A percentile compares a stretch with the other conserved stretches of the same genome.
These are phyloP conservation scores for Notiomystis cincta DNA, from an alignment of 2,113 vertebrate genomes.

Conservation along the genomic window DNA sequence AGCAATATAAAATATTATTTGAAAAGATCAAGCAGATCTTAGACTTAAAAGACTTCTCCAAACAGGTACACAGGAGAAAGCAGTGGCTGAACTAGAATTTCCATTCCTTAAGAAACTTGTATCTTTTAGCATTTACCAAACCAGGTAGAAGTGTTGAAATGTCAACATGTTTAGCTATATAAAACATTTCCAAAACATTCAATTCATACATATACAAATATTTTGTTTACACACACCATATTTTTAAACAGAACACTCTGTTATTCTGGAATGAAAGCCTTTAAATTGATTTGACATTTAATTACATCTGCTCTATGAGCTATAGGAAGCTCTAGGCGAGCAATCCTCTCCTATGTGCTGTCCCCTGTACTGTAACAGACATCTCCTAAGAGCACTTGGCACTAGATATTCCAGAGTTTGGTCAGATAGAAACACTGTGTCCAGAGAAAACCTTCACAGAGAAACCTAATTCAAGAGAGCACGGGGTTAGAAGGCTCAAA, in stretches of 20 bases:
- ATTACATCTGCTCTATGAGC: neutral
- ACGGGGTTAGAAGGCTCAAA: accelerated
- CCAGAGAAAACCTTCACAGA: neutral
- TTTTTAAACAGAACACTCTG: conserved; percentile 11
- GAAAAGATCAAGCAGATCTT: neutral
- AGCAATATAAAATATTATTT: neutral
- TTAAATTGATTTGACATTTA: conserved; percentile 31
- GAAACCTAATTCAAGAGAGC: neutral
- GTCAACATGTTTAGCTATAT: neutral
- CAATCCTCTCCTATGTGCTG: neutral
- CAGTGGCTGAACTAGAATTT: neutral
- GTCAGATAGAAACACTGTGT: neutral
- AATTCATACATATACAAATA: neutral
- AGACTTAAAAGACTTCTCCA: neutral
- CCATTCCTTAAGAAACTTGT: accelerated
- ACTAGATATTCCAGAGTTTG: neutral
- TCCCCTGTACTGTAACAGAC: neutral
- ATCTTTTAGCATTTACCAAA: neutral
- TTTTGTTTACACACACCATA: conserved; percentile 8
- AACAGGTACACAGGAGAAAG: neutral
- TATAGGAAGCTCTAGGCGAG: neutral
- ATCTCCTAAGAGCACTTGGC: neutral
- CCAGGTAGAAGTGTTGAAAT: neutral
- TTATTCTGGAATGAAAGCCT: neutral
- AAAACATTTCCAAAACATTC: neutral